phyloP scores from a whole-genome alignment of 2,888 invertebrate genomes.

The Chaitophorus viminalis region DNA sequence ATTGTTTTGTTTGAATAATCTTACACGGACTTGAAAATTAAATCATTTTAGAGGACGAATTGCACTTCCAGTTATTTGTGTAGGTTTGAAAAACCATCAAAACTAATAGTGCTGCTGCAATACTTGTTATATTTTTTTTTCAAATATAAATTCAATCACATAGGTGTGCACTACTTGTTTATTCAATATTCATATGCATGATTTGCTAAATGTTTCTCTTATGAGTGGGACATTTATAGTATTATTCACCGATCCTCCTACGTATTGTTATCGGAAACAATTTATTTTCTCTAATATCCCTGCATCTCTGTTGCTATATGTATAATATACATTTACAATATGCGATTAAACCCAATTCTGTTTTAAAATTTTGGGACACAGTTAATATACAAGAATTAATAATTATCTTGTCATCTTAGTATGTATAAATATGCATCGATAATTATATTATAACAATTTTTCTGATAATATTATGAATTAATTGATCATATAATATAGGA shows the following conservation, averaged over 20 bases:
- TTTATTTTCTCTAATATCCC: neutral
- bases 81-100: neutral
- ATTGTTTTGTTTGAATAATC: constrained; percentile 24
- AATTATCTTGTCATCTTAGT: too few species aligned
- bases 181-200: neutral
- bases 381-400: too few species aligned
- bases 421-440: too few species aligned
- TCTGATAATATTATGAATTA: too few species aligned
- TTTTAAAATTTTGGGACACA: neutral
- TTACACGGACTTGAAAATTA: constrained; percentile 9
- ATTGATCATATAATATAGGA: too few species aligned
- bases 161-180: neutral
- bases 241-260: neutral
- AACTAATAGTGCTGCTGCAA: neutral
- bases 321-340: too few species aligned
- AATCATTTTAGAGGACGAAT: constrained; percentile 14
- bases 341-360: neutral
- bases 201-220: constrained; percentile 22
- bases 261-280: neutral
- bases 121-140: constrained; percentile 13
- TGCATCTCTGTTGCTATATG: too few species aligned
- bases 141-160: constrained; percentile 3
- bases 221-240: constrained; percentile 11
- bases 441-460: too few species aligned
- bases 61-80: constrained; percentile 22